phyloP scores from a whole-genome alignment of 2,888 invertebrate species.

The Caenorhabditis uteleia region DNA sequence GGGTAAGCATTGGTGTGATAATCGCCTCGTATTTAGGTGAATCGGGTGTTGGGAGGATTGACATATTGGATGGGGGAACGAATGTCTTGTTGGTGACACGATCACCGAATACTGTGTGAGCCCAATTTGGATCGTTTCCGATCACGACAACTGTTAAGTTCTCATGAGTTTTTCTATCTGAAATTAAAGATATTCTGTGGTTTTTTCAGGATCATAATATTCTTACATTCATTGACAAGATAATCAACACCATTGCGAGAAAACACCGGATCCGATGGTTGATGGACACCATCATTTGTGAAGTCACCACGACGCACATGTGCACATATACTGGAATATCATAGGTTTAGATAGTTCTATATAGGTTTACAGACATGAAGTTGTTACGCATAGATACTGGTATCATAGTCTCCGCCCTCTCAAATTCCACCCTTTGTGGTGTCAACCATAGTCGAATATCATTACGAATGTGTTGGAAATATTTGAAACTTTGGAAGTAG shows the following conservation, averaged over 20 bases:
- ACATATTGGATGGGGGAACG: neutral
- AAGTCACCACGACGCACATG: constrained; percentile 45
- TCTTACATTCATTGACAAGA: constrained; percentile 27
- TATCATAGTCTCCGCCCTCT: constrained; percentile 21
- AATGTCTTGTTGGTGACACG: neutral
- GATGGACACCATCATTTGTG: constrained; percentile 35
- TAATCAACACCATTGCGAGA: constrained; percentile 30
- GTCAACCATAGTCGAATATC: constrained; percentile 23
- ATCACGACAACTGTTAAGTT: constrained; percentile 28
- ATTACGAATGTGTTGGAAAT: constrained; percentile 30
- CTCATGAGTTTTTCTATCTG: constrained; percentile 14
- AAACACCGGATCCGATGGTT: constrained; percentile 36
- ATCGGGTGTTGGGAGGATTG: neutral
- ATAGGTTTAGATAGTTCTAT: neutral
- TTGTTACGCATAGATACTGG: constrained; percentile 7
- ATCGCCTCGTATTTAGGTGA: constrained; percentile 11
- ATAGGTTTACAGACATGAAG: constrained; percentile 12
- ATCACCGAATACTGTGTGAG: constrained; percentile 34
- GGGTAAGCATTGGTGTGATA: constrained; percentile 33
- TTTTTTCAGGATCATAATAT: neutral
- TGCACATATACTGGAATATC: constrained; percentile 37
- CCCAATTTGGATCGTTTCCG: constrained; percentile 38
- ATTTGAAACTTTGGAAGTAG: constrained; percentile 42
- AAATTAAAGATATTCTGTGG: constrained; percentile 1
- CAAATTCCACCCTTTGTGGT: constrained; percentile 5